Evolutionary conservation across 2,888 invertebrate species (phyloP).

Genomic region (Apodemia duryi): DNA sequence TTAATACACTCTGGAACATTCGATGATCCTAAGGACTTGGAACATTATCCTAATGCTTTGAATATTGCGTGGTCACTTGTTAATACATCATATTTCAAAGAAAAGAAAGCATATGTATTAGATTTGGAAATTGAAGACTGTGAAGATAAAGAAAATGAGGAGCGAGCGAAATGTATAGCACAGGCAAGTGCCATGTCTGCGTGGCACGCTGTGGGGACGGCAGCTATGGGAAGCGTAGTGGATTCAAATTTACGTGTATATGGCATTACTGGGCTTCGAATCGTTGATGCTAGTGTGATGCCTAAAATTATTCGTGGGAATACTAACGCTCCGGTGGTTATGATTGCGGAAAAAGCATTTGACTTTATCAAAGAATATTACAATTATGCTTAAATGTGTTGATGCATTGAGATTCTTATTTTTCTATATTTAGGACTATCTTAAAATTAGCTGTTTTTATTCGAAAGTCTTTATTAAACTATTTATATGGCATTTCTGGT

Average conservation of each 20-base stretch:
- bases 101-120: constrained; percentile 44
- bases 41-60: constrained; percentile 46
- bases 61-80: constrained; percentile 42
- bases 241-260: constrained; percentile 45
- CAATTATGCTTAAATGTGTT: not conserved
- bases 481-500: not conserved
- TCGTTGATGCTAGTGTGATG: constrained; percentile 63
- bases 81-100: constrained; percentile 47
- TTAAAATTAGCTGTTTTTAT: not conserved
- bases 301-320: constrained; percentile 56
- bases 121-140: constrained; percentile 46
- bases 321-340: constrained; percentile 61
- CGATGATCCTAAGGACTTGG: constrained; percentile 43
- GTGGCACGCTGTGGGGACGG: constrained; percentile 65
- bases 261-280: constrained; percentile 47
- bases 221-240: constrained; percentile 55
- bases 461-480: not conserved
- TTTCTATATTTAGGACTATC: not conserved
- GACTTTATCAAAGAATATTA: constrained; percentile 46
- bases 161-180: constrained; percentile 65
- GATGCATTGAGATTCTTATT: not conserved
- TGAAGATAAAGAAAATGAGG: constrained; percentile 38
- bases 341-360: constrained; percentile 62
- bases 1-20: constrained; percentile 58
- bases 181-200: constrained; percentile 51